These are phyloP conservation scores for Cheilosia scutellata DNA, from an alignment of 2,888 invertebrate species.

Conservation along the genomic window DNA sequence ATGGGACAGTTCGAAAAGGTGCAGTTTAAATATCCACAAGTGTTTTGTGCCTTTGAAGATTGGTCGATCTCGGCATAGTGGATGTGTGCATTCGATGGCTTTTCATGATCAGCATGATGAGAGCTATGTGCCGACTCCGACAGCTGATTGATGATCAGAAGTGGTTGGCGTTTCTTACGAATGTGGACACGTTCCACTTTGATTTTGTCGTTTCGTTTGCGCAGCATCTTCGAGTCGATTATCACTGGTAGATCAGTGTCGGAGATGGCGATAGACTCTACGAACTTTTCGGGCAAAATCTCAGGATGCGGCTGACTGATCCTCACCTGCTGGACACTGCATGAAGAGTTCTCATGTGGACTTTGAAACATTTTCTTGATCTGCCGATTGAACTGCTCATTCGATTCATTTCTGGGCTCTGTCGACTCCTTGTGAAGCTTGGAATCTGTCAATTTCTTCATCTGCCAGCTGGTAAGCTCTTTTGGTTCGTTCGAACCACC, in stretches of 20 bases:
- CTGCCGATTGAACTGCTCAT: constrained; percentile 77
- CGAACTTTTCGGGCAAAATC: constrained; percentile 12
- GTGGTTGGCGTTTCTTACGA: constrained; percentile 82
- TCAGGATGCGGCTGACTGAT: constrained; percentile 46
- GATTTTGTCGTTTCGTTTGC: constrained; percentile 49
- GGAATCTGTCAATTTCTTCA: constrained; percentile 13
- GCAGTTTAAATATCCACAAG: constrained; percentile 81
- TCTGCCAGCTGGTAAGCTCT: constrained; percentile 59
- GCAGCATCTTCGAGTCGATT: constrained; percentile 63
- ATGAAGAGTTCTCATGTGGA: constrained; percentile 17
- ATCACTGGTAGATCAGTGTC: constrained; percentile 71
- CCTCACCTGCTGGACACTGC: constrained; percentile 6
- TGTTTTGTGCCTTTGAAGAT: constrained; percentile 60
- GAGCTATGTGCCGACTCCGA: constrained; percentile 43
- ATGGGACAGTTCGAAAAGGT: constrained; percentile 80
- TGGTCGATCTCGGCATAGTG: constrained; percentile 23
- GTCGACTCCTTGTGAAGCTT: constrained; percentile 15
- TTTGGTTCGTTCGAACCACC: neutral
- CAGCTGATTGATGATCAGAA: constrained; percentile 81
- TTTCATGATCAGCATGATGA: constrained; percentile 44
- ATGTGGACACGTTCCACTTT: constrained; percentile 81
- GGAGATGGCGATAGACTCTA: constrained; percentile 18
- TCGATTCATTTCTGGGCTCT: constrained; percentile 76
- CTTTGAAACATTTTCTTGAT: constrained; percentile 79
- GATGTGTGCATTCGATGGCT: constrained; percentile 26